Evolutionary conservation across 2,888 invertebrate genomes (phyloP).

Genomic region (Diadegma fenestrale): DNA sequence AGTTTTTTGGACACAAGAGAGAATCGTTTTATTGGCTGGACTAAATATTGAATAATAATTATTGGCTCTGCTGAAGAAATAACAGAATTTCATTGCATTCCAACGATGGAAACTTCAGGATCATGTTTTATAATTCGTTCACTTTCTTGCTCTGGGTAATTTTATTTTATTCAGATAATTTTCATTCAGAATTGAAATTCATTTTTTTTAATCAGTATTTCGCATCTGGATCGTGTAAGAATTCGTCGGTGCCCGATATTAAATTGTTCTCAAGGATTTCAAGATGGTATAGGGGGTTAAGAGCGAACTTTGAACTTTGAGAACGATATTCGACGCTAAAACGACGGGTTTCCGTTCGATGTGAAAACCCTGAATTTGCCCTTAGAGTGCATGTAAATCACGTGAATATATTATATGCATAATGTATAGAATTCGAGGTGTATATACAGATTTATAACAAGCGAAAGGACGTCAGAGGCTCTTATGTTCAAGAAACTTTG

Average conservation of each 20-base stretch:
- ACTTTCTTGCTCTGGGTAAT: background rate
- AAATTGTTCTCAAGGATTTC: background rate
- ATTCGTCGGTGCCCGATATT: background rate
- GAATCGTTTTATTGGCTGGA: no score
- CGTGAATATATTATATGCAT: slow-evolving; percentile 24
- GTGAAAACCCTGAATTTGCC: slow-evolving; percentile 42
- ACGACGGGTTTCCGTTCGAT: slow-evolving; percentile 54
- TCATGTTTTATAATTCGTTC: background rate
- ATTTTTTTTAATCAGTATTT: background rate
- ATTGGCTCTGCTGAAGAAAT: no score
- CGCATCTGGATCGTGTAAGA: slow-evolving; percentile 36
- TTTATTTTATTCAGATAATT: background rate
- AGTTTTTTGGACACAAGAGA: no score
- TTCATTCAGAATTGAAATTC: no score
- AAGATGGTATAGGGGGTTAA: slow-evolving; percentile 22
- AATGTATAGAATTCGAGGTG: slow-evolving; percentile 11
- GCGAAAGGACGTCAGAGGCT: background rate
- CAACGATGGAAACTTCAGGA: no score
- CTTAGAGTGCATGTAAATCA: slow-evolving; percentile 25
- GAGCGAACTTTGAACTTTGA: slow-evolving; percentile 6
- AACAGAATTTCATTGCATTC: no score
- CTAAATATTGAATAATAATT: no score
- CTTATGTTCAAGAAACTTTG: background rate
- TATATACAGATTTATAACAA: background rate
- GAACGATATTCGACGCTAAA: slow-evolving; percentile 56